These are phyloP conservation scores for Phymorhynchus buccinoides DNA, from an alignment of 1,140 invertebrate species.

Conservation along the genomic window DNA sequence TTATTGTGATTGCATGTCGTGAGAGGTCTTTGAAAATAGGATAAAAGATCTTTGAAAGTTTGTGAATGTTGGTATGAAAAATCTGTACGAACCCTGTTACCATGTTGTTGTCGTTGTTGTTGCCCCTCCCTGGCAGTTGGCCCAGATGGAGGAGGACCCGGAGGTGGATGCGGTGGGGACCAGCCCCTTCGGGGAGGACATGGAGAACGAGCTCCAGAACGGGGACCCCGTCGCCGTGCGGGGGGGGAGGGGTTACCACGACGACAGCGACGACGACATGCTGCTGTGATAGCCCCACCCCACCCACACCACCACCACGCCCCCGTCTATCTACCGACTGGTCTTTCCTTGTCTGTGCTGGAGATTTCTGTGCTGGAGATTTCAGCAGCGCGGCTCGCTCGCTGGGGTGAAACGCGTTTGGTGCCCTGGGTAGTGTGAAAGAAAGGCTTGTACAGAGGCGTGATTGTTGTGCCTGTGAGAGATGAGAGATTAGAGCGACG, in stretches of 20 bases:
- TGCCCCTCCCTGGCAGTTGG: constrained; percentile 18
- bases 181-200: constrained; percentile 41
- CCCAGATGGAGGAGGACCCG: constrained; percentile 48
- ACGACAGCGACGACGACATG: constrained; percentile 64
- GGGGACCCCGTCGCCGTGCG: constrained; percentile 35
- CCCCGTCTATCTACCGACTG: background rate
- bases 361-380: background rate
- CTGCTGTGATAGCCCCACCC: constrained; percentile 41
- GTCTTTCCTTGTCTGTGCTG: background rate
- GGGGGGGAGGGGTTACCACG: constrained; percentile 52
- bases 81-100: no score
- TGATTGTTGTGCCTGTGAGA: background rate
- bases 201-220: constrained; percentile 45
- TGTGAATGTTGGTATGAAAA: no score
- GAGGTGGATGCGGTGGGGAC: constrained; percentile 42
- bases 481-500: background rate
- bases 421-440: background rate
- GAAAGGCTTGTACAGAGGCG: background rate
- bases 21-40: no score
- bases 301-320: no score
- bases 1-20: no score
- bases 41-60: no score
- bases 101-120: background rate
- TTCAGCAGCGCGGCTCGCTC: no score
- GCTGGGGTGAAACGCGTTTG: background rate